A percentile compares a stretch with the other conserved stretches of the same genome.
Conservation (phyloP, 1,140 invertebrate genomes). For the Pseudomyrmex dendroicus region DNA sequence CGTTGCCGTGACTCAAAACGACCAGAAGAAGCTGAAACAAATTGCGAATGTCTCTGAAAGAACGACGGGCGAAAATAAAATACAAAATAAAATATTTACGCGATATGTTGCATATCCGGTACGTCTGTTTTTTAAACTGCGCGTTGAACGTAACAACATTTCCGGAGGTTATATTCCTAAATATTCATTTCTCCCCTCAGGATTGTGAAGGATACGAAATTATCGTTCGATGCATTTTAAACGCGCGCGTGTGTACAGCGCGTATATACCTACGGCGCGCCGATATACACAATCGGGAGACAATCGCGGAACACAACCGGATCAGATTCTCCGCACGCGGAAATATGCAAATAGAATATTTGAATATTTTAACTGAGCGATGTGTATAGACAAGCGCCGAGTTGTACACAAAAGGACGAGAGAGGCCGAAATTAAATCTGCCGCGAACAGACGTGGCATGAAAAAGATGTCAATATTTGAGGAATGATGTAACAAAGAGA, state of each 20-base stretch:
- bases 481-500: neutral
- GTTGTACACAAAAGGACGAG: neutral
- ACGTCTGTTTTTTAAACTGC: neutral
- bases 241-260: neutral
- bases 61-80: no score
- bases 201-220: conserved; percentile 23
- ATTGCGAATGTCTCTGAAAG: neutral
- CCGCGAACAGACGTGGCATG: neutral
- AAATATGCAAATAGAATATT: neutral
- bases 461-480: conserved; percentile 3
- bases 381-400: neutral
- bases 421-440: conserved; percentile 5
- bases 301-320: conserved; percentile 3
- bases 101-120: neutral
- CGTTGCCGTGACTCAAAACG: neutral
- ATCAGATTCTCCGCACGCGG: neutral
- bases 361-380: neutral
- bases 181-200: no score
- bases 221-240: conserved; percentile 39
- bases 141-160: neutral
- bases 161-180: neutral
- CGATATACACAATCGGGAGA: neutral
- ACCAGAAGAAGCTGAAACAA: conserved; percentile 40
- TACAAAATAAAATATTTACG: conserved; percentile 3
- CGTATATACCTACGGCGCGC: no score